Percentiles rank a stretch among this genome's conserved stretches.
phyloP scores from a whole-genome alignment of 2,888 invertebrate genomes.

The Eristalis pertinax region DNA sequence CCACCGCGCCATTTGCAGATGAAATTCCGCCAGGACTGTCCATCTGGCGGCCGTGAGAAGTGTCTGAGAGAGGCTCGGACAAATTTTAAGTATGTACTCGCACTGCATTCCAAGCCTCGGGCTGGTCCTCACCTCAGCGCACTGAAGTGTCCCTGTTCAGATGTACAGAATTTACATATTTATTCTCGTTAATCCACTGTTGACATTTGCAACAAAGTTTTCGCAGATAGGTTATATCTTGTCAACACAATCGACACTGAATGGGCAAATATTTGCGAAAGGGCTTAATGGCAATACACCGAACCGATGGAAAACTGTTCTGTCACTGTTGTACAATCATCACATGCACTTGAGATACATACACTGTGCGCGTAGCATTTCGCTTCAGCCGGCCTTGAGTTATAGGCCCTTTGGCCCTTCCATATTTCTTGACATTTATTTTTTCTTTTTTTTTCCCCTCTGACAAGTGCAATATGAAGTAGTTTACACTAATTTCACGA shows the following conservation, averaged over 20 bases:
- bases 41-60: not conserved
- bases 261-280: constrained; percentile 32
- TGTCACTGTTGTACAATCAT: not conserved
- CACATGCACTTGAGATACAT: not conserved
- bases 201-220: constrained; percentile 62
- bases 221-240: constrained; percentile 32
- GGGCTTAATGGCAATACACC: constrained; percentile 8
- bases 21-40: not conserved
- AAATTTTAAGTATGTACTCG: no score
- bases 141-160: not conserved
- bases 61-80: not conserved
- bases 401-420: not conserved
- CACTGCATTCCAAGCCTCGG: not conserved
- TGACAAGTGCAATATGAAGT: not conserved
- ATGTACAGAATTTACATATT: constrained; percentile 49
- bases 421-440: no score
- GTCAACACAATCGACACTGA: not conserved
- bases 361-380: not conserved
- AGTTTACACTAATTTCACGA: constrained; percentile 4
- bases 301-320: not conserved
- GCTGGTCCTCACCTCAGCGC: not conserved
- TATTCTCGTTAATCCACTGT: constrained; percentile 50
- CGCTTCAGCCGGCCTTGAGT: not conserved
- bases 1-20: not conserved
- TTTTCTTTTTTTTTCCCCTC: not conserved